A percentile compares a stretch with the other conserved stretches of the same genome.
Evolutionary conservation across 1,140 invertebrate genomes (phyloP).

Genomic region (Diorhabda carinulata): DNA sequence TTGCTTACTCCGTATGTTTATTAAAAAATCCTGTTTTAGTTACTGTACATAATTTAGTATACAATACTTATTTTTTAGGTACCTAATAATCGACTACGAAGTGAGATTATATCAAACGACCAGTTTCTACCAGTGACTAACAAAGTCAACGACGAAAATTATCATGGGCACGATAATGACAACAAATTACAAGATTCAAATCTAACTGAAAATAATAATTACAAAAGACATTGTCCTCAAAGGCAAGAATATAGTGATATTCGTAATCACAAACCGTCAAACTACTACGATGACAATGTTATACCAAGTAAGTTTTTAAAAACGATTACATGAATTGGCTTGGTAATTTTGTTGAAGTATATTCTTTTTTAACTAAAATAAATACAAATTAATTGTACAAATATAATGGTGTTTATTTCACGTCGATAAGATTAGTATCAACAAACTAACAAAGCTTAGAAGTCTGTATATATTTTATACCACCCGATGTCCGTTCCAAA

Average conservation of each 20-base stretch:
- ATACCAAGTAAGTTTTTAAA: slow-evolving; percentile 8
- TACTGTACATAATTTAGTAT: too few species aligned
- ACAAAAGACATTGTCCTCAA: slow-evolving; percentile 6
- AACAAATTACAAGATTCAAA: slow-evolving; percentile 4
- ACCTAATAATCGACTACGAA: slow-evolving; percentile 24
- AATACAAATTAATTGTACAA: too few species aligned
- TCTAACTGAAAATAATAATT: slow-evolving; percentile 11
- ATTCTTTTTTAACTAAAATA: too few species aligned
- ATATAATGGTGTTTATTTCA: too few species aligned
- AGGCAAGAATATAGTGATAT: slow-evolving; percentile 5
- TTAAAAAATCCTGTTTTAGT: too few species aligned
- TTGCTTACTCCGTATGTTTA: neutral
- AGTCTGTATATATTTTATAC: too few species aligned
- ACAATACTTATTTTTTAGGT: slow-evolving; percentile 13
- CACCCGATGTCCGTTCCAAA: too few species aligned
- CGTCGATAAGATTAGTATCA: too few species aligned
- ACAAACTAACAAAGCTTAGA: too few species aligned
- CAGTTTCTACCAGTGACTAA: neutral
- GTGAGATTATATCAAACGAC: slow-evolving; percentile 13
- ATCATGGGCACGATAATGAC: slow-evolving; percentile 4
- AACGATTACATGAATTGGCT: too few species aligned
- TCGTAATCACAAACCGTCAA: neutral
- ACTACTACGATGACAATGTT: slow-evolving; percentile 12
- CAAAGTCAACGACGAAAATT: slow-evolving; percentile 9
- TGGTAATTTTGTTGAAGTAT: too few species aligned